phyloP scores from a whole-genome alignment of 2,113 vertebrate genomes.

The Chiloscyllium plagiosum region DNA sequence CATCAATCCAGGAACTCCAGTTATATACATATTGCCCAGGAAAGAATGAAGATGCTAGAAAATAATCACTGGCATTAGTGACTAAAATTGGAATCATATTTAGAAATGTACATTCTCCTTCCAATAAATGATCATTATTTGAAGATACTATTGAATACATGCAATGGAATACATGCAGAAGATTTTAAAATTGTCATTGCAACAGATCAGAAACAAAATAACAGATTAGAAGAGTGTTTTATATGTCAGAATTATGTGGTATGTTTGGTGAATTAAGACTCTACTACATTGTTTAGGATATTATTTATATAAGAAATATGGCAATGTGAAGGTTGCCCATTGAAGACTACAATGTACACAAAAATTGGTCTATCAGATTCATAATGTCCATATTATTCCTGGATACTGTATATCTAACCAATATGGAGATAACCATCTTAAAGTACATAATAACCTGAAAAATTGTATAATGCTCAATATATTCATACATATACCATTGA shows the following conservation, averaged over 20 bases:
- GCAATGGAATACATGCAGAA: background rate
- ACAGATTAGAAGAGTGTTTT: background rate
- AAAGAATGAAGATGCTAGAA: constrained; percentile 39
- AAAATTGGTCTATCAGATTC: background rate
- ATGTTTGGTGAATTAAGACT: background rate
- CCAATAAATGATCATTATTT: background rate
- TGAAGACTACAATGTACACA: background rate
- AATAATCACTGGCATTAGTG: background rate
- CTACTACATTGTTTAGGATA: background rate
- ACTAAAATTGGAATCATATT: background rate
- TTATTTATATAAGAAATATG: background rate
- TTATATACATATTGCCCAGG: constrained; percentile 65
- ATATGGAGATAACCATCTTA: background rate
- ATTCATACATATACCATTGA: background rate
- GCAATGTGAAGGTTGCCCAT: background rate
- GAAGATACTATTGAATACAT: background rate
- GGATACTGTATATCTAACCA: background rate
- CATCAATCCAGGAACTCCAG: constrained; percentile 77
- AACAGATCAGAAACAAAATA: background rate
- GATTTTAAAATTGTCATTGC: background rate
- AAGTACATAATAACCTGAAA: background rate
- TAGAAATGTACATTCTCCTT: background rate
- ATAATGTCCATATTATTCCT: background rate
- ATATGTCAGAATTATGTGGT: background rate
- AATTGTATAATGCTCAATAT: background rate